Evolutionary conservation across 1,140 invertebrate species (phyloP), one percentile per base, ranked within the genome.

Genomic region (Diorhabda carinulata): DNA sequence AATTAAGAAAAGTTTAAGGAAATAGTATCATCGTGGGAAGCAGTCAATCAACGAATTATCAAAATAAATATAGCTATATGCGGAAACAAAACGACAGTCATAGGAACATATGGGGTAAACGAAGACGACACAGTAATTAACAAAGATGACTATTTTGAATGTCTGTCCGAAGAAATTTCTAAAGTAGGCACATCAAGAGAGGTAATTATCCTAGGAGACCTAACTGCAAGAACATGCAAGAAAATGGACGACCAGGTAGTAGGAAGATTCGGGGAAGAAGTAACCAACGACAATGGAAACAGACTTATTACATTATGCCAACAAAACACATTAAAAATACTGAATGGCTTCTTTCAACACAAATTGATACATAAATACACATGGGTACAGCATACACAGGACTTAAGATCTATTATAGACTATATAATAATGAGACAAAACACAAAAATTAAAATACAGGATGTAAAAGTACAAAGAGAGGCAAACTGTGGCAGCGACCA

Each of bases 331-430:
- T 43, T 69, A 5, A 69, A 58, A 62, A 68, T 68, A 40, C 10
- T 57, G 62, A 69, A 69, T 64, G 61, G 61, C 4, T 64, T 64
- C 41, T 69, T 7, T 41, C 5, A 64, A 44, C 61, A 64, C 40
- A 41, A 42, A 6, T 4, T 58, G 41, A 58, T 69, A 8, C 60
- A 68, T 10, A 67, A 67, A 40, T 72, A 66, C 47, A 72, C 70
- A 6, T 72, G 70, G 70, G 44, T 47, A 43, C 70, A 72, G 62
- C 56, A 69, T 43, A 72, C 63, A 9, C 63, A 59, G 47, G 10
- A 61, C 25, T 44, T 65, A 41, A 65, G 44, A 65, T 68, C 62
- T n/a, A 72, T 69, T 10, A 72, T 66, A 47, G 70, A 72, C 52
- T 72, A 72, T 58, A 61, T 65, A 3, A 69, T 69, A 7, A 43